A percentile compares a stretch with the other conserved stretches of the same genome.
Evolutionary conservation across 2,113 vertebrate genomes (phyloP).

Genomic region (Kryptolebias marmoratus): DNA sequence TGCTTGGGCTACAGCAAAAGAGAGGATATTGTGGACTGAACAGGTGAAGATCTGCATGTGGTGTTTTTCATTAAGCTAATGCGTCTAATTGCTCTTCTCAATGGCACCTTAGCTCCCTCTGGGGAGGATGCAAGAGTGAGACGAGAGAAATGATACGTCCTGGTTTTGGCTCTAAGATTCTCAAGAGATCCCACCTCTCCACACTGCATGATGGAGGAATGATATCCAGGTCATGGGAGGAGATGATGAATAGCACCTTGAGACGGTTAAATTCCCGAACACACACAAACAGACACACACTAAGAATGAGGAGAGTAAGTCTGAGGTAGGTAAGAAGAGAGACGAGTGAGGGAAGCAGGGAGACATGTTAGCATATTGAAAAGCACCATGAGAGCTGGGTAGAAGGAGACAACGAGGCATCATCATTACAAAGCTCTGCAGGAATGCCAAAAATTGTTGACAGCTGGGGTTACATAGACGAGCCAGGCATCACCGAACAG

Average conservation of each 20-base stretch:
- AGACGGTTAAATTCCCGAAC: background rate
- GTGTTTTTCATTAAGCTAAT: background rate
- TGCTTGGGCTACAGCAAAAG: background rate
- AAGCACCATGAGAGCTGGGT: background rate
- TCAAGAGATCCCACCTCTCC: background rate
- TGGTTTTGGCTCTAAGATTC: background rate
- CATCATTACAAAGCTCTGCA: background rate
- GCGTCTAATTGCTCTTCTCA: background rate
- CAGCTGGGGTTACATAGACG: background rate
- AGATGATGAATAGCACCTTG: conserved; percentile 1
- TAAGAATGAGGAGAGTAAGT: background rate
- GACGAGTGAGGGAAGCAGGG: background rate
- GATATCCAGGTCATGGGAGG: background rate
- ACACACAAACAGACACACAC: background rate
- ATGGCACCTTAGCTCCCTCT: background rate
- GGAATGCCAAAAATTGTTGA: conserved; percentile 1
- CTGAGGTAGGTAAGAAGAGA: background rate
- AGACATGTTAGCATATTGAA: background rate
- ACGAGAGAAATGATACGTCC: background rate
- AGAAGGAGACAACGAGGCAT: background rate
- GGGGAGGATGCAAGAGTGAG: background rate
- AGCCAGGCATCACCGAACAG: background rate
- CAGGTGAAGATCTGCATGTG: background rate
- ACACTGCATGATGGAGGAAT: conserved; percentile 4
- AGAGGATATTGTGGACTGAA: no score